Percentiles rank a stretch among this genome's conserved stretches.
phyloP scores from a whole-genome alignment of 2,888 invertebrate genomes.

The Oscheius onirici region DNA sequence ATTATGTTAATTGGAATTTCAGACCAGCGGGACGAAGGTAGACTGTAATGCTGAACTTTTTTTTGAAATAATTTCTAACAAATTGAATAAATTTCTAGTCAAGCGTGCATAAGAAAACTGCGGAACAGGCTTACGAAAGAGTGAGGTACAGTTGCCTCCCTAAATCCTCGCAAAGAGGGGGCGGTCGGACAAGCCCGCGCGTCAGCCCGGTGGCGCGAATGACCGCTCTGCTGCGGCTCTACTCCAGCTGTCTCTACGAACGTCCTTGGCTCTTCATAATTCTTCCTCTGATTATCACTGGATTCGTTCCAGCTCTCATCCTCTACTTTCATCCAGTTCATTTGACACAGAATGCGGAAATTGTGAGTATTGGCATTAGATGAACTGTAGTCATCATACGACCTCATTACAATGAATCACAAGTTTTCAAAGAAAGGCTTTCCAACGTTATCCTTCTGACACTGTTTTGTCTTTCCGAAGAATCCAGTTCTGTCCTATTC shows the following conservation, averaged over 20 bases:
- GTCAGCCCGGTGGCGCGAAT: constrained; percentile 12
- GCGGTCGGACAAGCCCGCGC: constrained; percentile 5
- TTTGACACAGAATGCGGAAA: constrained; percentile 66
- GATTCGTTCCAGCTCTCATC: constrained; percentile 44
- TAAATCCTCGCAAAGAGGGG: not conserved
- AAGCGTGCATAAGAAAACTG: too few relatives aligned
- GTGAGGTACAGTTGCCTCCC: constrained; percentile 1
- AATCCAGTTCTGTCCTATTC: not conserved
- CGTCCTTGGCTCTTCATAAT: constrained; percentile 43
- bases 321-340: constrained; percentile 47
- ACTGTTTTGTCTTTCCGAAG: too few relatives aligned
- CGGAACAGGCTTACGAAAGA: not conserved
- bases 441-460: not conserved
- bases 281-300: constrained; percentile 48
- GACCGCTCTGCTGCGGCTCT: constrained; percentile 28
- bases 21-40: too few relatives aligned
- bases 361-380: constrained; percentile 50
- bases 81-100: too few relatives aligned
- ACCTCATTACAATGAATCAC: not conserved
- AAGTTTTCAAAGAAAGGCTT: too few relatives aligned
- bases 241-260: constrained; percentile 36
- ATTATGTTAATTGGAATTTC: too few relatives aligned
- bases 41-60: too few relatives aligned
- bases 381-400: not conserved
- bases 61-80: too few relatives aligned